These are phyloP conservation scores for Chrysotoxum bicinctum DNA, from an alignment of 2,888 invertebrate genomes.

Conservation along the genomic window DNA sequence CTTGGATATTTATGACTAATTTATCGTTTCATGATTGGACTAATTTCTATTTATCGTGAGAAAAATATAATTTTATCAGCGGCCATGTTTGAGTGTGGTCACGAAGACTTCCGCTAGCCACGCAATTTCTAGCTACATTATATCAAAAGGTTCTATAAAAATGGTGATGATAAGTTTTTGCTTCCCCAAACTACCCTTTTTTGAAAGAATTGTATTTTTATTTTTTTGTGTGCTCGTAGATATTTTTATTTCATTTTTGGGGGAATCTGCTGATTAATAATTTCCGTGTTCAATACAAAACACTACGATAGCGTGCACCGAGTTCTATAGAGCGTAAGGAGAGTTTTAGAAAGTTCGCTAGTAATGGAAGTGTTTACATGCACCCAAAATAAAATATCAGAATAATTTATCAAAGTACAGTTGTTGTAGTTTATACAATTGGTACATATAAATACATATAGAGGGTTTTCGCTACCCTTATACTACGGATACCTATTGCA, in stretches of 20 bases:
- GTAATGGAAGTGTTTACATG: conserved; percentile 61
- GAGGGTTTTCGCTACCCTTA: background rate
- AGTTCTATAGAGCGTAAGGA: conserved; percentile 10
- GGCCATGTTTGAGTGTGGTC: conserved; percentile 32
- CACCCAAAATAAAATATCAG: conserved; percentile 70
- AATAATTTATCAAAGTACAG: conserved; percentile 69
- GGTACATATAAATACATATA: background rate
- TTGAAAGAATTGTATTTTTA: background rate
- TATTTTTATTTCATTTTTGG: conserved; percentile 10
- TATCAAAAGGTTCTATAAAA: conserved; percentile 4
- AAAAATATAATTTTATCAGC: conserved; percentile 41
- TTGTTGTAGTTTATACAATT: background rate
- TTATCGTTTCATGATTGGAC: conserved; percentile 48
- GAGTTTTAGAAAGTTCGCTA: conserved; percentile 17
- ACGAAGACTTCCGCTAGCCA: conserved; percentile 52
- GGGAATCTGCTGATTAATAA: conserved; percentile 65
- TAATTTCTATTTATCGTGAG: conserved; percentile 38
- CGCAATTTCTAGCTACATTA: conserved; percentile 35
- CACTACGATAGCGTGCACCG: conserved; percentile 55
- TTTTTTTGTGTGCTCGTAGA: background rate
- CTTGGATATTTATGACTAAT: conserved; percentile 39
- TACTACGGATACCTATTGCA: conserved; percentile 11
- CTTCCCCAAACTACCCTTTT: conserved; percentile 27
- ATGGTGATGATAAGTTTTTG: conserved; percentile 15
- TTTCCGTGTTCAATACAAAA: conserved; percentile 65